Percentiles rank a stretch among this genome's conserved stretches.
Evolutionary conservation across 2,797 vertebrate species (phyloP).

Genomic region (Capromys pilorides): DNA sequence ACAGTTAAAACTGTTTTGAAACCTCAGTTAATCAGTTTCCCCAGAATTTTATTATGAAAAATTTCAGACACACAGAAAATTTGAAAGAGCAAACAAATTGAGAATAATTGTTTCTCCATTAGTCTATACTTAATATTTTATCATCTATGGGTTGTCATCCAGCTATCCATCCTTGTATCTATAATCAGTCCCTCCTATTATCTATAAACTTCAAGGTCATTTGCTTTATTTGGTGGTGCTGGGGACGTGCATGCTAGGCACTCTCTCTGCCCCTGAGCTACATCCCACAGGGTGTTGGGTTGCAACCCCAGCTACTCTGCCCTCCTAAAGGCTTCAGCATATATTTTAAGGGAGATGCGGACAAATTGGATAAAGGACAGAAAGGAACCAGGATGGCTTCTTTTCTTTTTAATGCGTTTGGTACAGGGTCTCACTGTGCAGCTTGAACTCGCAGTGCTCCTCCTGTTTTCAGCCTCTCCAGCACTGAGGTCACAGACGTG

Average conservation of each 20-base stretch:
- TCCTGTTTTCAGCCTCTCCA: too few relatives aligned
- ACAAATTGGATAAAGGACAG: not conserved
- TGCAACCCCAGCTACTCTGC: not conserved
- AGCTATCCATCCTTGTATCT: not conserved
- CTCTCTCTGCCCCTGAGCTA: too few relatives aligned
- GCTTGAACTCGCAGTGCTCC: too few relatives aligned
- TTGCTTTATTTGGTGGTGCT: too few relatives aligned
- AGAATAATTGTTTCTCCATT: not conserved
- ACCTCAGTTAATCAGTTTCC: not conserved
- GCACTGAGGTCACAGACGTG: too few relatives aligned
- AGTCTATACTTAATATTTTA: not conserved
- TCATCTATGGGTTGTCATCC: not conserved
- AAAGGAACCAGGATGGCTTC: not conserved
- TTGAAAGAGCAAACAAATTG: not conserved
- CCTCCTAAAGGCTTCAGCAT: not conserved
- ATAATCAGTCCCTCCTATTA: not conserved
- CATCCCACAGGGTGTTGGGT: too few relatives aligned
- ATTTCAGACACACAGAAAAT: not conserved
- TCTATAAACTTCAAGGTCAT: not conserved
- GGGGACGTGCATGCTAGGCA: not conserved
- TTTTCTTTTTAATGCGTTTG: not conserved
- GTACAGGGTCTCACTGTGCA: too few relatives aligned
- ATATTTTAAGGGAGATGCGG: too few relatives aligned
- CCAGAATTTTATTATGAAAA: not conserved
- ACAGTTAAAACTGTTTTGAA: constrained; percentile 1